These are phyloP conservation scores for Scortum barcoo DNA, from an alignment of 2,113 vertebrate species.

Conservation along the genomic window DNA sequence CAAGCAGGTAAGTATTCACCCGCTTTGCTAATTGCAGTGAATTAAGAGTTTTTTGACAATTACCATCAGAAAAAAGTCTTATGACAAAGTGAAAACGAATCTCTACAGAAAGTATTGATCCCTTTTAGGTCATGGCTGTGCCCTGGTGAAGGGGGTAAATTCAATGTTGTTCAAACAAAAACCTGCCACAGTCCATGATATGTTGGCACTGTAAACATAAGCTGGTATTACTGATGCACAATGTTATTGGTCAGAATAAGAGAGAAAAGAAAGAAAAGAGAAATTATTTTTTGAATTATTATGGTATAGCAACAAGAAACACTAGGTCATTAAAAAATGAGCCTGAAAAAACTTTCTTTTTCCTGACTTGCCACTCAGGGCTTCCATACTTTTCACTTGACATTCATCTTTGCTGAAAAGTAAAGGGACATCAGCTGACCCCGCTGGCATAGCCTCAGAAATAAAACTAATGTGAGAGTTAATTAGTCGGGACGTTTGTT, in stretches of 20 bases:
- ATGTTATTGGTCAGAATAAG: background rate
- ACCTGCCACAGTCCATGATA: background rate
- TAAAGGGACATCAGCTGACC: background rate
- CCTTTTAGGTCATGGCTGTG: background rate
- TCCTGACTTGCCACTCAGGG: no score
- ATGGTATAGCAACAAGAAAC: no score
- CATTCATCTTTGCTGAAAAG: background rate
- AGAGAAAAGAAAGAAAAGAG: background rate
- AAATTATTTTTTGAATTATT: no score
- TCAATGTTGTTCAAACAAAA: background rate
- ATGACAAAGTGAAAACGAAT: no score
- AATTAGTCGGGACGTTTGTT: constrained; percentile 41
- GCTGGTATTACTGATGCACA: background rate
- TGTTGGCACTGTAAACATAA: background rate
- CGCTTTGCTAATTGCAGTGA: no score
- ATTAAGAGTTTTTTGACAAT: background rate
- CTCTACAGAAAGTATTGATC: background rate
- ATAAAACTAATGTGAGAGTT: constrained; percentile 28
- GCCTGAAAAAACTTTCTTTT: no score
- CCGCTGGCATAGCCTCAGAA: background rate
- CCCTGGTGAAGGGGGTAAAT: no score
- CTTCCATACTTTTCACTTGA: no score
- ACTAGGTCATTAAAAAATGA: no score
- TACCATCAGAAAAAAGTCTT: background rate
- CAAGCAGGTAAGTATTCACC: background rate